phyloP scores from a whole-genome alignment of 2,797 vertebrate genomes.

The Miichthys miiuy region DNA sequence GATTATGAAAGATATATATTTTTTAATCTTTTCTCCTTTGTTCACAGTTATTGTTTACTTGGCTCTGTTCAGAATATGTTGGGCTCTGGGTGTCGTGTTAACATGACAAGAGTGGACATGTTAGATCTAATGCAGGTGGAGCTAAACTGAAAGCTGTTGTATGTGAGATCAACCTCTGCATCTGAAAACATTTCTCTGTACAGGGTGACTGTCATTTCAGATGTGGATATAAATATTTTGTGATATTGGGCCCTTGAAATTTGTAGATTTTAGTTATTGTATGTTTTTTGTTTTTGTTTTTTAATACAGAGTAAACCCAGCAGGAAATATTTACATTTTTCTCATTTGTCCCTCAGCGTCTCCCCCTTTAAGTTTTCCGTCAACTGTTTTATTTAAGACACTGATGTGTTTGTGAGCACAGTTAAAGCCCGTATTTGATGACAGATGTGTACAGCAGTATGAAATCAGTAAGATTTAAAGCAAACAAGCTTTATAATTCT shows the following conservation, averaged over 20 bases:
- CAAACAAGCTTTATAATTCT: constrained; percentile 69
- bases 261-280: constrained; percentile 25
- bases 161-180: constrained; percentile 7
- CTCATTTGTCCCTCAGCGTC: background rate
- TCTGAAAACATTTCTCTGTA: constrained; percentile 17
- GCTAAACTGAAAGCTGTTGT: background rate
- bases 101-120: background rate
- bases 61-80: background rate
- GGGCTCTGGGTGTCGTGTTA: constrained; percentile 5
- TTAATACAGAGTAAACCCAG: background rate
- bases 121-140: background rate
- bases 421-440: constrained; percentile 24
- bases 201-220: constrained; percentile 3
- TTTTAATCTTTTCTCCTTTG: background rate
- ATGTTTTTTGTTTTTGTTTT: background rate
- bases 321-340: constrained; percentile 28
- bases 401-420: constrained; percentile 46
- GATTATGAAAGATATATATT: background rate
- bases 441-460: constrained; percentile 56
- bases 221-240: constrained; percentile 7
- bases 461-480: constrained; percentile 47
- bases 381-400: constrained; percentile 55
- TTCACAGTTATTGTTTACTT: constrained; percentile 3
- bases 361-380: background rate
- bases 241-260: constrained; percentile 15